Percentiles rank a stretch among this genome's conserved stretches.
Evolutionary conservation across 1,140 invertebrate genomes (phyloP).

Genomic region (Trachymyrmex septentrionalis): DNA sequence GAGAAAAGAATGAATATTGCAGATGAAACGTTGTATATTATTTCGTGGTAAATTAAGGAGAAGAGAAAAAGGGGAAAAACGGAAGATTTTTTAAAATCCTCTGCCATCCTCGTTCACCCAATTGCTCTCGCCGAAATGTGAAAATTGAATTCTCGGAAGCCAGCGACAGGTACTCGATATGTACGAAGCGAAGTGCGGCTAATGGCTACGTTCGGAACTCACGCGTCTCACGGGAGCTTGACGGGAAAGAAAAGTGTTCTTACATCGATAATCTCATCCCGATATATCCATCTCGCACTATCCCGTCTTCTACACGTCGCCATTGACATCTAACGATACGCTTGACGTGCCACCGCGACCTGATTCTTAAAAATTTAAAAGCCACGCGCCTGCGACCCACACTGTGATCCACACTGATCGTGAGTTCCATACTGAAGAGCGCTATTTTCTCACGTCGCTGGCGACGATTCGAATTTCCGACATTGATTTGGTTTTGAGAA

Average conservation of each 20-base stretch:
- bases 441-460: conserved; percentile 1
- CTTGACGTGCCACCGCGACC: conserved; percentile 17
- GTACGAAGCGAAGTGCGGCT: conserved; percentile 68
- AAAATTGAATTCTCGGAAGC: conserved; percentile 77
- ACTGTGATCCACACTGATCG: too few species aligned
- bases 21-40: conserved; percentile 25
- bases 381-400: neutral
- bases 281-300: neutral
- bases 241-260: conserved; percentile 66
- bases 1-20: neutral
- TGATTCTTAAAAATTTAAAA: conserved; percentile 42
- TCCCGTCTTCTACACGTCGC: neutral
- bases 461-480: neutral
- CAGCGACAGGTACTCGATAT: conserved; percentile 80
- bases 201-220: conserved; percentile 71
- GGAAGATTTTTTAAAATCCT: neutral
- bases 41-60: neutral
- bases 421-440: neutral
- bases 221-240: conserved; percentile 65
- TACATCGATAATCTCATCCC: conserved; percentile 64
- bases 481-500: neutral
- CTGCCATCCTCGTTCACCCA: neutral
- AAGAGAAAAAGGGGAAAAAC: neutral
- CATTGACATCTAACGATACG: conserved; percentile 22
- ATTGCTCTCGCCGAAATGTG: conserved; percentile 71